phyloP scores from a whole-genome alignment of 2,113 vertebrate genomes.

The Cisticola juncidis region DNA sequence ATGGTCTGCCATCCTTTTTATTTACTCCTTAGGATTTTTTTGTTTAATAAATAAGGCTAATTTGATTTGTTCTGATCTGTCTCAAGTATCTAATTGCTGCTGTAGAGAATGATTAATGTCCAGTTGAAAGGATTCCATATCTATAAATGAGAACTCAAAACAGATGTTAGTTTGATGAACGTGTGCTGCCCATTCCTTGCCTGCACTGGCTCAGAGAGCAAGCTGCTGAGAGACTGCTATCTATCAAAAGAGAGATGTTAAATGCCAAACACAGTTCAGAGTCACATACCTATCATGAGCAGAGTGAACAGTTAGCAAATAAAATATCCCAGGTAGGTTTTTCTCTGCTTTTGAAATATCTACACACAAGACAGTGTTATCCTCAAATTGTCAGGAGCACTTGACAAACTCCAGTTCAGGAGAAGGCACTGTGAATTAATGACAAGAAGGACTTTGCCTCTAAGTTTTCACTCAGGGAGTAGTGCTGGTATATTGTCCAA shows the following conservation, averaged over 20 bases:
- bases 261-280: conserved; percentile 50
- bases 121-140: conserved; percentile 63
- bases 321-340: conserved; percentile 7
- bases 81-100: conserved; percentile 61
- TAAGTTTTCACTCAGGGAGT: background rate
- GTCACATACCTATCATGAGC: conserved; percentile 14
- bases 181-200: conserved; percentile 33
- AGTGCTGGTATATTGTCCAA: background rate
- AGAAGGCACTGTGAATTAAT: background rate
- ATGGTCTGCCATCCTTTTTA: background rate
- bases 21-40: background rate
- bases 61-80: conserved; percentile 42
- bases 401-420: conserved; percentile 4
- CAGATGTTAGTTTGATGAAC: conserved; percentile 73
- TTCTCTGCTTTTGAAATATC: background rate
- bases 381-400: background rate
- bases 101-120: conserved; percentile 68
- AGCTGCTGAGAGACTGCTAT: conserved; percentile 46
- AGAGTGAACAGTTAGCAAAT: conserved; percentile 47
- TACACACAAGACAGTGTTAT: background rate
- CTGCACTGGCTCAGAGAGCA: conserved; percentile 32
- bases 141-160: conserved; percentile 65
- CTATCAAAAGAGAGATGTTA: conserved; percentile 60
- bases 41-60: conserved; percentile 53
- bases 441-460: background rate